Base-by-base conservation (phyloP, 2,888 invertebrate genomes). In the Nysson spinosus region DNA sequence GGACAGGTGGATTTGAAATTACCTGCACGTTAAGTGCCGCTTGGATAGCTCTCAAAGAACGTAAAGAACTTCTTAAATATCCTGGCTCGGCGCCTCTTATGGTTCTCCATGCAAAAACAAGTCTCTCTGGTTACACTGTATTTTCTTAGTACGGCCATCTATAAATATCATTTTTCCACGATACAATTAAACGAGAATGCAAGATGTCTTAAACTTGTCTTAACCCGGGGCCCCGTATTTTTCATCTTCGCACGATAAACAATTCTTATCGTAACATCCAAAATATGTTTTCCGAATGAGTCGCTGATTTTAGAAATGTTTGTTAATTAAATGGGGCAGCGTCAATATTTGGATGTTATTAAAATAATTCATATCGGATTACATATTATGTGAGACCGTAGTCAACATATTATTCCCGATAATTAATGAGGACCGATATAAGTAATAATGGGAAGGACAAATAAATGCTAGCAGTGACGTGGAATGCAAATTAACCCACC, bases 21-120 rank as follows among this genome's bases (percentile, higher is more conserved):
- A 37, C 50, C 46, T 20, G 43, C 43, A 30, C 61, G 42, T 51
- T 55, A 47, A 65, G 54, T 22, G 58, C 37, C 40, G 55, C 28
- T 49, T 46, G 22, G 46, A 67, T 52, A 44, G 56, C 35, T 40
- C 39, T 50, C 56, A 28, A 46, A 43, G 69, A 61, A 50, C 69
- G 69, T 19, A 24, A 43, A 24, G 50, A 62, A 61, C 65, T 69
- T 58, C 67, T 65, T 54, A 70, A 70, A 70, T 64, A 69, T 61
- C 56, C 47, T 49, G 51, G 39, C 51, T 46, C 46, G 67, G 35
- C 44, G 40, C 51, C 56, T 35, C 50, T 50, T 50, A 58, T 44
- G 50, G 58, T n/a, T 35, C 39, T 11, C 17, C 44, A 17, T 6
- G 51, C 26, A 58, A 68, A 60, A 63, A 63, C 62, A 51, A 34